These are phyloP conservation scores for Salvelinus fontinalis DNA, from an alignment of 2,113 vertebrate species.

Conservation along the genomic window DNA sequence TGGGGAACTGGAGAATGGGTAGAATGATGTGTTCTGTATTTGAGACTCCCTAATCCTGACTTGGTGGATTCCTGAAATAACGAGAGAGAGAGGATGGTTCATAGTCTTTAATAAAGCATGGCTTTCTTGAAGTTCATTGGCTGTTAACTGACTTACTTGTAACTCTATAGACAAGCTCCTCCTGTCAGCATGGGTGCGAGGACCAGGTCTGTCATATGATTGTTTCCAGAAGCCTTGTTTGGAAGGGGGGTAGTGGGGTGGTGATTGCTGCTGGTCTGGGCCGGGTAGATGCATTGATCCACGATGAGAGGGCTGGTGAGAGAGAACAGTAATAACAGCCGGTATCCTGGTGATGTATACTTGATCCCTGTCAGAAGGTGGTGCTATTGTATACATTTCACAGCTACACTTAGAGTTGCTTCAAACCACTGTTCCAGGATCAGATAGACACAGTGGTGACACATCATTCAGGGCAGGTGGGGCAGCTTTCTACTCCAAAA, in stretches of 20 bases:
- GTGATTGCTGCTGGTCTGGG: constrained; percentile 57
- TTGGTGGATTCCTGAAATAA: constrained; percentile 68
- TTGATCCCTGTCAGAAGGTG: constrained; percentile 39
- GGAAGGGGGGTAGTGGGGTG: constrained; percentile 67
- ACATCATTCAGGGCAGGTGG: too few relatives aligned
- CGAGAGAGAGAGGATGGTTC: not conserved
- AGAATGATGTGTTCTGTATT: constrained; percentile 31
- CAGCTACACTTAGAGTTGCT: too few relatives aligned
- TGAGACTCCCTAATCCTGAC: constrained; percentile 56
- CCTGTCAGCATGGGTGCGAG: constrained; percentile 74
- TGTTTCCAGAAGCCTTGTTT: constrained; percentile 79
- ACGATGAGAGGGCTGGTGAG: constrained; percentile 54
- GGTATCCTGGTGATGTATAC: not conserved
- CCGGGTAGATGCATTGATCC: constrained; percentile 68
- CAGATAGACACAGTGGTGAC: too few relatives aligned
- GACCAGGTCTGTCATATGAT: constrained; percentile 64
- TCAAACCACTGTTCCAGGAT: too few relatives aligned
- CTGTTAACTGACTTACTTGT: constrained; percentile 68
- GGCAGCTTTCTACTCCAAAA: too few relatives aligned
- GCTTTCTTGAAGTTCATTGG: too few relatives aligned
- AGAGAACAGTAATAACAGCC: not conserved
- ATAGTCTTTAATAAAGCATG: not conserved
- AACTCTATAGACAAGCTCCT: constrained; percentile 77
- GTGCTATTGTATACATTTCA: constrained; percentile 29
- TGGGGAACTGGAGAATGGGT: constrained; percentile 16